Base-by-base conservation (phyloP, 2,113 vertebrate genomes). In the Clarias gariepinus region DNA sequence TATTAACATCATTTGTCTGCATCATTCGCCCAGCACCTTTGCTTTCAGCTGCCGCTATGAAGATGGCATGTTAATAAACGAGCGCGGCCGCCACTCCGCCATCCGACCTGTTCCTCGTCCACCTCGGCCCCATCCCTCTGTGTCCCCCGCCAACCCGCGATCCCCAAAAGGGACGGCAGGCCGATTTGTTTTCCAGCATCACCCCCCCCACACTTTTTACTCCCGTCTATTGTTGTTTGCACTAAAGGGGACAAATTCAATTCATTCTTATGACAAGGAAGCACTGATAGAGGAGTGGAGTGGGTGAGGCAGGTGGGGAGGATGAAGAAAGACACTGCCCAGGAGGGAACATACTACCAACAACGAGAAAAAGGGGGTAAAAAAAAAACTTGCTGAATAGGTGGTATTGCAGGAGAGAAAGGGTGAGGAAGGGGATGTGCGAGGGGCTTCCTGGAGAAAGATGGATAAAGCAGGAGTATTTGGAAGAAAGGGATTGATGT, bases 1-100 rank as follows among this genome's bases (percentile, higher is more conserved):
- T 98, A 98, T 98, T 96, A 98, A 96, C 96, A 97, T 96, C 96
- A 96, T 98, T 96, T 97, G 97, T 98, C 97, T 97, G 96, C 95
- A 96, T 97, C 96, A 97, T 96, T 96, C 94, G 91, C 93, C 95
- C 95, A 94, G 94, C 94, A 95, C 96, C 96, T 95, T 94, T 93
- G 97, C 96, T 96, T 88, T 96, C 96, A 96, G 96, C 96, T 96
- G 95, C 95, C 96, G 94, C 96, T 95, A 95, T 93, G 96, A 95
- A 95, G 97, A 96, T 95, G 97, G 97, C 96, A 96, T 94, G 95
- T 96, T 98, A 98, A 99, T 96, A 98, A 97, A 99, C 96, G 97
- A 97, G 96, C 96, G 92, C 92, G 86, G 96, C 95, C 96, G 91
- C 90, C 96, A 96, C 95, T 94, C 95, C 95, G 95, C 95, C 96